phyloP scores from a whole-genome alignment of 2,888 invertebrate genomes.

The Coenonympha glycerion region DNA sequence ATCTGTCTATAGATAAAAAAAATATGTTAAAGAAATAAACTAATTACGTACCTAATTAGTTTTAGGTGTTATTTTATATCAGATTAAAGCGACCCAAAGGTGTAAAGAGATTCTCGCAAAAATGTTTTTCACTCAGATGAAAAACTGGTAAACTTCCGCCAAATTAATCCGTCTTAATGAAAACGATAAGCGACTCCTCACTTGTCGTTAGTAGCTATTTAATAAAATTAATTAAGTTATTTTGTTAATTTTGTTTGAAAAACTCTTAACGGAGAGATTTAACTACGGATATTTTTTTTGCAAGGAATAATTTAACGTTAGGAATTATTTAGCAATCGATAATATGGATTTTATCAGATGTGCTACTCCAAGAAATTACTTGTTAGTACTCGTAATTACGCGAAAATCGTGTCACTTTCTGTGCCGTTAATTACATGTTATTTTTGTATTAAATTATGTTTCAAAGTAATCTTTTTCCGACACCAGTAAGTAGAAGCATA shows the following conservation, averaged over 20 bases:
- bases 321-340: too few relatives aligned
- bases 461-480: neutral
- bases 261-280: neutral
- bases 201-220: neutral
- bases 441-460: too few relatives aligned
- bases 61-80: neutral
- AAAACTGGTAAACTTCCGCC: neutral
- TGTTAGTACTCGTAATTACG: too few relatives aligned
- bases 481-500: neutral
- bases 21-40: too few relatives aligned
- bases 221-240: neutral
- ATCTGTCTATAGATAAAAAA: too few relatives aligned
- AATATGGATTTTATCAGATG: too few relatives aligned
- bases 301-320: too few relatives aligned
- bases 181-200: neutral
- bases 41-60: too few relatives aligned
- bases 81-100: neutral
- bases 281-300: neutral
- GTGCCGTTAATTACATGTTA: too few relatives aligned
- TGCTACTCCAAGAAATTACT: too few relatives aligned
- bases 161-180: neutral
- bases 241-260: neutral
- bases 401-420: too few relatives aligned
- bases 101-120: neutral
- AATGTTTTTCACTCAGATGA: neutral